These are phyloP conservation scores for Sebastes oblongus DNA, from an alignment of 2,797 vertebrate species.

Conservation along the genomic window DNA sequence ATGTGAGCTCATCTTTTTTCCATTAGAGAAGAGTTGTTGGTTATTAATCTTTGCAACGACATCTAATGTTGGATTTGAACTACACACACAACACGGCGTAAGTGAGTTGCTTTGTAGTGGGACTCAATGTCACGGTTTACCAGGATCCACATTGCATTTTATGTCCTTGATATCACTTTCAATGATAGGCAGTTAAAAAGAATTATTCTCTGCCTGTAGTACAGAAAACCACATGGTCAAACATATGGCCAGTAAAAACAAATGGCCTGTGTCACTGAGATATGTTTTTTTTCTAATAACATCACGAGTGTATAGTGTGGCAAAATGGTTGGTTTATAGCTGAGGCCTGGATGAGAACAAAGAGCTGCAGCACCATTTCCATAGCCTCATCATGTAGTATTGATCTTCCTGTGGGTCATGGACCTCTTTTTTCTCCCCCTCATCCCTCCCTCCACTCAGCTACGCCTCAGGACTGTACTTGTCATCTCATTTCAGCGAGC, in stretches of 20 bases:
- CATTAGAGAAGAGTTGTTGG: neutral
- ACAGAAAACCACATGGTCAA: slow-evolving; percentile 45
- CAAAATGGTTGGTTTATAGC: slow-evolving; percentile 21
- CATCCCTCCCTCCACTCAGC: neutral
- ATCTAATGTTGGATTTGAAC: slow-evolving; percentile 13
- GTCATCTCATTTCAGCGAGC: slow-evolving; percentile 53
- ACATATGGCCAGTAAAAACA: slow-evolving; percentile 49
- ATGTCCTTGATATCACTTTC: slow-evolving; percentile 46
- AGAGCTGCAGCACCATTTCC: slow-evolving; percentile 46
- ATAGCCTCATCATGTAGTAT: slow-evolving; percentile 44
- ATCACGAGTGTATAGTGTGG: slow-evolving; percentile 13
- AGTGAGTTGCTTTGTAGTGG: neutral
- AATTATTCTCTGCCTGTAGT: slow-evolving; percentile 31
- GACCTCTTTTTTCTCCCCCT: neutral
- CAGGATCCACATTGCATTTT: slow-evolving; percentile 38
- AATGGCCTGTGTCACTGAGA: slow-evolving; percentile 41
- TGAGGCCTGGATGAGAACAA: slow-evolving; percentile 37
- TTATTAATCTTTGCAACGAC: slow-evolving; percentile 21
- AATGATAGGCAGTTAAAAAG: slow-evolving; percentile 41
- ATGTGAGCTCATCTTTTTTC: slow-evolving; percentile 25
- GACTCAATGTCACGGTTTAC: slow-evolving; percentile 5
- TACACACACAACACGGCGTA: neutral
- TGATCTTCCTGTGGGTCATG: slow-evolving; percentile 45
- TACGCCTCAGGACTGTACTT: slow-evolving; percentile 39
- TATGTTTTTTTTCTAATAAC: slow-evolving; percentile 33